Percentiles rank a stretch among this genome's conserved stretches.
Conservation (phyloP, 2,113 vertebrate species). For the Todiramphus chloris region DNA sequence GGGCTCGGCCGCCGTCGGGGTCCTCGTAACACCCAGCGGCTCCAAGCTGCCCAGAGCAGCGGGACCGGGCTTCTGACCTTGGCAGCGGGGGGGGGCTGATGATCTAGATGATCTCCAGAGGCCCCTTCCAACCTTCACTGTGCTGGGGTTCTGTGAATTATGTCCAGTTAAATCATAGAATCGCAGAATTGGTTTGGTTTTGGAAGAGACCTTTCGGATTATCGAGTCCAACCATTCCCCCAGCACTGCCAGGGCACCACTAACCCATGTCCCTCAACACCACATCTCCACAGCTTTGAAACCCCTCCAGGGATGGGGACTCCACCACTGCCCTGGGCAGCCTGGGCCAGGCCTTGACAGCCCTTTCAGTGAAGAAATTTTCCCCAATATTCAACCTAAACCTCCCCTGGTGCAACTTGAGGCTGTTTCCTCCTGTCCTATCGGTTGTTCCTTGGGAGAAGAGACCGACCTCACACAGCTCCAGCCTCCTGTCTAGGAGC, state of each 20-base stretch:
- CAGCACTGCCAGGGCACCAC: neutral
- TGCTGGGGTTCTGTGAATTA: too few species aligned
- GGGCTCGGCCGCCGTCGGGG: neutral
- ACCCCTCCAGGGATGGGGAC: neutral
- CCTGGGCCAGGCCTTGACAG: neutral
- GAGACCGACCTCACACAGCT: neutral
- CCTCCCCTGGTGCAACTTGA: neutral
- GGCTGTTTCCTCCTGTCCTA: neutral
- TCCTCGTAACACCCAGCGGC: accelerated
- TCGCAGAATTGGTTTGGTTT: neutral
- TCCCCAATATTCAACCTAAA: neutral
- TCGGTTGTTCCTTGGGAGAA: neutral
- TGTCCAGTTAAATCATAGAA: neutral
- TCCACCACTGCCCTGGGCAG: neutral
- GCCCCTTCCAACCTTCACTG: too few species aligned
- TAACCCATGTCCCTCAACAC: neutral
- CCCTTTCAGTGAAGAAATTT: neutral
- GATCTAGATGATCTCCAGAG: too few species aligned
- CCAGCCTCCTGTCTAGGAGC: neutral
- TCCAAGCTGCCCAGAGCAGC: accelerated
- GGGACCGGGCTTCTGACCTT: neutral
- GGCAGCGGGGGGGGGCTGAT: too few species aligned
- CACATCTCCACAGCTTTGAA: neutral
- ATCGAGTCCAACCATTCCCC: neutral
- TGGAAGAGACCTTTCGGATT: neutral